Evolutionary conservation across 2,113 vertebrate genomes (phyloP).

Genomic region (Trichechus manatus): DNA sequence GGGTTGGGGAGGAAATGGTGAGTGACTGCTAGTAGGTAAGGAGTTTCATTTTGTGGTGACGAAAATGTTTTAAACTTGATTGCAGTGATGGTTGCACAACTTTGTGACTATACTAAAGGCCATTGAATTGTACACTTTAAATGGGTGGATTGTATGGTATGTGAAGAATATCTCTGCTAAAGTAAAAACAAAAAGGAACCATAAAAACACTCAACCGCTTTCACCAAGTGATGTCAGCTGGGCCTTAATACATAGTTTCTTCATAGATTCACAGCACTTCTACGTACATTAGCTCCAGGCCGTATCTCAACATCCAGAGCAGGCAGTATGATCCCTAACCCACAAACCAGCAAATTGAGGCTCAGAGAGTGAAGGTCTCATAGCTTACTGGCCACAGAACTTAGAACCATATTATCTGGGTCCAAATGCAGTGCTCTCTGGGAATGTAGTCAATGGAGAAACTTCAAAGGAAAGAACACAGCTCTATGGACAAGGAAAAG

Average conservation of each 20-base stretch:
- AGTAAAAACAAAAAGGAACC: neutral
- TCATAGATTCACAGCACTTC: neutral
- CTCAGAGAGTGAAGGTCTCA: neutral
- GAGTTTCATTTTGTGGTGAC: neutral
- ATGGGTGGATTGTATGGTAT: neutral
- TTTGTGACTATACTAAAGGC: neutral
- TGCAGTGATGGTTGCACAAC: neutral
- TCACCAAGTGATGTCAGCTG: neutral
- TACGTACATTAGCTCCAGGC: neutral
- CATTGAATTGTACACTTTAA: neutral
- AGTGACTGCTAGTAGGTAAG: neutral
- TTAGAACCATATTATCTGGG: conserved; percentile 21
- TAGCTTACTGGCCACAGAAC: neutral
- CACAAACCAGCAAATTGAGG: neutral
- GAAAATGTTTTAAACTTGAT: conserved; percentile 36
- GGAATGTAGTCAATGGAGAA: neutral
- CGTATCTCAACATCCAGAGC: neutral
- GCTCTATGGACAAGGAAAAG: neutral
- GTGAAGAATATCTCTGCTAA: neutral
- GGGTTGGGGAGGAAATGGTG: too few relatives aligned
- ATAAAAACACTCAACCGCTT: conserved; percentile 1
- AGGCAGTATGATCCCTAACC: neutral
- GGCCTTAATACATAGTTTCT: neutral
- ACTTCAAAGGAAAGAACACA: neutral
- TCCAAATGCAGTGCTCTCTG: neutral